phyloP scores from a whole-genome alignment of 2,888 invertebrate species.

The Selenia dentaria region DNA sequence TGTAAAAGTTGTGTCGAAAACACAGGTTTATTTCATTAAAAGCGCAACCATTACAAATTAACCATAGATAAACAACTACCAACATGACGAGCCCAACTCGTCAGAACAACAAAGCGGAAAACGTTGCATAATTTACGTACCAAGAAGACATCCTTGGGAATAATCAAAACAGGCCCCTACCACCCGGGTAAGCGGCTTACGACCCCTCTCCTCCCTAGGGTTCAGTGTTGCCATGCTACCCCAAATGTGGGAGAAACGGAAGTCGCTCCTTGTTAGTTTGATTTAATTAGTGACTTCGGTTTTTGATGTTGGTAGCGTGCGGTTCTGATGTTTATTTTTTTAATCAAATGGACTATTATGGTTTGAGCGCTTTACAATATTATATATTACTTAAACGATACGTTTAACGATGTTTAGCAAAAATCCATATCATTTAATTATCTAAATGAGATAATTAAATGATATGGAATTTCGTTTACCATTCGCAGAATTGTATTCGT shows the following conservation, averaged over 20 bases:
- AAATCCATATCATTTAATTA: no score
- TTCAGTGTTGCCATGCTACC: constrained; percentile 58
- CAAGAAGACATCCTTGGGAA: constrained; percentile 82
- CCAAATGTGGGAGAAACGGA: constrained; percentile 64
- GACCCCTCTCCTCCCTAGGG: constrained; percentile 43
- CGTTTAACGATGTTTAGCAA: no score
- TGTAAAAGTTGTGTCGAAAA: no score
- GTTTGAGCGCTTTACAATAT: neutral
- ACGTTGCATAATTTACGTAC: constrained; percentile 80
- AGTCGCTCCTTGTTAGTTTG: constrained; percentile 74
- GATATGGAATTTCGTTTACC: no score
- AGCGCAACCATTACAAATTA: constrained; percentile 35
- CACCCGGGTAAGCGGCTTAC: constrained; percentile 76
- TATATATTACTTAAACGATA: no score
- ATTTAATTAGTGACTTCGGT: constrained; percentile 77
- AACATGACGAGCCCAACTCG: constrained; percentile 43
- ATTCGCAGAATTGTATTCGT: no score
- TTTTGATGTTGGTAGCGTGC: constrained; percentile 61
- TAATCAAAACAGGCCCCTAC: constrained; percentile 77
- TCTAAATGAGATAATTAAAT: no score
- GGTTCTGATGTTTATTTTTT: constrained; percentile 34
- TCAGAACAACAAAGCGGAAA: constrained; percentile 52
- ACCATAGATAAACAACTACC: constrained; percentile 40
- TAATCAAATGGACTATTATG: constrained; percentile 15
- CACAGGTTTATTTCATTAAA: constrained; percentile 10